A percentile compares a stretch with the other conserved stretches of the same genome.
These are phyloP conservation scores for Sphinx pinastri DNA, from an alignment of 2,888 invertebrate species.

Conservation along the genomic window DNA sequence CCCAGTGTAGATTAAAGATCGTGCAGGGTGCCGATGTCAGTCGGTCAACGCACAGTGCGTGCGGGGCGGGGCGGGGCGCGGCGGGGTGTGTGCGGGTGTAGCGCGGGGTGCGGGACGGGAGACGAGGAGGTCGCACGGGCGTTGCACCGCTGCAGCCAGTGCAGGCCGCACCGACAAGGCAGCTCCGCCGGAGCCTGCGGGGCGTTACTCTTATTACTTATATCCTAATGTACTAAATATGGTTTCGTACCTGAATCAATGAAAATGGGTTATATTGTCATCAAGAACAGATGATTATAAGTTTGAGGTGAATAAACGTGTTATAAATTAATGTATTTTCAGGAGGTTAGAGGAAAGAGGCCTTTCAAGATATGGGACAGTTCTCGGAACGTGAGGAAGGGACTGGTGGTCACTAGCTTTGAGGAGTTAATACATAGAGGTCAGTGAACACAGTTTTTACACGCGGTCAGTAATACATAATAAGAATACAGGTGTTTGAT, in stretches of 20 bases:
- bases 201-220: conserved; percentile 30
- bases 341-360: conserved; percentile 98
- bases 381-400: conserved; percentile 96
- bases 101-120: conserved; percentile 45
- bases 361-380: conserved; percentile 99
- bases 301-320: not conserved
- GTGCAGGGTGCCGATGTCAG: conserved; percentile 78
- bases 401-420: conserved; percentile 95
- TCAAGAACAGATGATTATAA: not conserved
- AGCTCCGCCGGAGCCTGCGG: conserved; percentile 45
- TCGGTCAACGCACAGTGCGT: conserved; percentile 83
- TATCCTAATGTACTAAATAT: conserved; percentile 16
- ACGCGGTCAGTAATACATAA: too few relatives aligned
- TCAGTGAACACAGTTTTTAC: conserved; percentile 57
- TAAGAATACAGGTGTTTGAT: too few relatives aligned
- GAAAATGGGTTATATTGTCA: conserved; percentile 1
- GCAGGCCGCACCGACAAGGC: conserved; percentile 63
- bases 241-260: not conserved
- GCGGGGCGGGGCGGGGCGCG: conserved; percentile 49
- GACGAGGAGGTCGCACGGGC: conserved; percentile 59
- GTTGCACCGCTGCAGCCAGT: conserved; percentile 78
- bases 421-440: conserved; percentile 94
- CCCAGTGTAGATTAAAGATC: conserved; percentile 77
- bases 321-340: conserved; percentile 54
- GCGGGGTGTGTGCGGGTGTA: conserved; percentile 38